Evolutionary conservation across 2,888 invertebrate genomes (phyloP), one percentile per base, ranked within the genome.

Genomic region (Papilio elwesi): DNA sequence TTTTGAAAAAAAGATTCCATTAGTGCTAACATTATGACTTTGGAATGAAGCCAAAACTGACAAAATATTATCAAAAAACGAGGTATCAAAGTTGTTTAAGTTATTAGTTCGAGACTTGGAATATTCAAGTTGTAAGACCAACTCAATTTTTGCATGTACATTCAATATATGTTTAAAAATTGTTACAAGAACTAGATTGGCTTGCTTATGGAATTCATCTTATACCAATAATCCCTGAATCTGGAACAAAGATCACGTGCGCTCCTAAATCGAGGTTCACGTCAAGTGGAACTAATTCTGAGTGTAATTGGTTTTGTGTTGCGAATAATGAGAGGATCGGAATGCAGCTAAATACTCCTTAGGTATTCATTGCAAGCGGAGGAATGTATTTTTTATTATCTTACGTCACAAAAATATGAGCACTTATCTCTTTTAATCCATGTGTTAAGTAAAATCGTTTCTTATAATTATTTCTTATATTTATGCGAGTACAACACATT

Each of bases 221-320:
- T 57, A 26, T 8, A 57, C 36, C 43, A 26, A n/a, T 43, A n/a
- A 51, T n/a, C n/a, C 7, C 38, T 13, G 57, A 59, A 59, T 59
- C 9, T 12, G n/a, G 57, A 38, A 64, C 65, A 71, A 57, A 51
- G 59, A 57, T 71, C 71, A 71, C 71, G 71, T 52, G 62, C 71
- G 13, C 47, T 16, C 67, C 62, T 71, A 71, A 67, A 67, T 67
- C 62, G 47, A 26, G 36, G 52, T 26, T 36, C 48, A 48, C 55
- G 70, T 65, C 70, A 9, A 15, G 15, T 36, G 36, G 64, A 55
- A 70, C 15, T 65, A 65, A 65, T 70, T 48, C 71, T 7, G 38
- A n/a, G 52, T 59, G 51, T 71, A 71, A 71, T 71, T 71, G 62
- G 43, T 67, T 67, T 13, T 52, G 66, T 47, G 11, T 36, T 49